phyloP scores from a whole-genome alignment of 2,888 invertebrate genomes.

The Aromia moschata region DNA sequence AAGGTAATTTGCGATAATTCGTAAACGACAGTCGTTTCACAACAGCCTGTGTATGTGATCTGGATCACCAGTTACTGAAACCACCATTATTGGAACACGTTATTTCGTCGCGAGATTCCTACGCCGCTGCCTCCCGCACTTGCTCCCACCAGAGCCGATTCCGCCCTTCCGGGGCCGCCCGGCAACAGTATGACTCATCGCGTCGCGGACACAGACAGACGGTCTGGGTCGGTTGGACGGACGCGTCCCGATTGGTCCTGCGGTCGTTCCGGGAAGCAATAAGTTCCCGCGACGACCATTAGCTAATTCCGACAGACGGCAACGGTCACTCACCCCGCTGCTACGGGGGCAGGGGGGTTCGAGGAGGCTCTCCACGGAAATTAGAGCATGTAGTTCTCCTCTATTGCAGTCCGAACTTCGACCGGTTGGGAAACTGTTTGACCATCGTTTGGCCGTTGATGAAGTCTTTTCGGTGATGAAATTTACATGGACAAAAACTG shows the following conservation, averaged over 20 bases:
- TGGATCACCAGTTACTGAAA: no score
- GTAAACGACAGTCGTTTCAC: no score
- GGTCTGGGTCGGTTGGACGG: slow-evolving; percentile 22
- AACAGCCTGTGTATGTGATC: no score
- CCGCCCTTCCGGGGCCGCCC: slow-evolving; percentile 3
- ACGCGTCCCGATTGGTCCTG: slow-evolving; percentile 2
- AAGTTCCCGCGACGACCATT: not conserved
- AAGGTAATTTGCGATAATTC: no score
- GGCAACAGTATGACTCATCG: slow-evolving; percentile 24
- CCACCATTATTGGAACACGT: no score
- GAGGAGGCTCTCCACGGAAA: not conserved
- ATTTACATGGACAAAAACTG: no score
- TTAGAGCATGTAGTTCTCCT: no score
- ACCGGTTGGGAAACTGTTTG: no score
- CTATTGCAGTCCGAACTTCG: no score
- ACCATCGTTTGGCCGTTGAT: no score
- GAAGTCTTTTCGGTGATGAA: no score
- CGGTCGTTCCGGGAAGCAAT: not conserved
- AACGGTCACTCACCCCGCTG: not conserved
- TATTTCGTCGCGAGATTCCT: no score
- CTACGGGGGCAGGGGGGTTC: not conserved
- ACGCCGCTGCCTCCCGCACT: not conserved
- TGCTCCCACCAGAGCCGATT: not conserved
- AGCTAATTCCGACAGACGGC: not conserved
- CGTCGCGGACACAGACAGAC: slow-evolving; percentile 21